Base-by-base conservation (phyloP, 2,113 vertebrate genomes). In the Ochotona curzoniae region DNA sequence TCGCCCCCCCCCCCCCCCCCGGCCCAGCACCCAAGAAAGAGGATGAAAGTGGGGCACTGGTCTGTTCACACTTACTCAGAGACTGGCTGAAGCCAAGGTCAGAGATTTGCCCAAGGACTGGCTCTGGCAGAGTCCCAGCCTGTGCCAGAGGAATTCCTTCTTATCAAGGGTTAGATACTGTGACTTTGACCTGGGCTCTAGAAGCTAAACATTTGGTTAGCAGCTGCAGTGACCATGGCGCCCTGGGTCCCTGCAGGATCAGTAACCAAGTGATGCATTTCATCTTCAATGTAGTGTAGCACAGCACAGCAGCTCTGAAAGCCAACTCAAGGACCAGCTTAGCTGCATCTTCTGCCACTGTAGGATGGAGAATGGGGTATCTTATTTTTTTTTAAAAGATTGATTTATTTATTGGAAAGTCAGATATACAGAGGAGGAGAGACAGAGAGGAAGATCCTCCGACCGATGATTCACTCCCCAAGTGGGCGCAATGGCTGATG, bases 11-110 rank as follows among this genome's bases (percentile, higher is more conserved):
- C 7, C 30, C 9, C 6, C 9, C 17, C 1, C 44, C 38, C n/a
- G n/a, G 38, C 38, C 38, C 3, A 44, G 38, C 38, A 44, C 73
- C 26, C 49, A 93, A 44, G 35, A 92, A 82, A 54, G 71, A 95
- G 17, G 60, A 89, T 61, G 28, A 89, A 90, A 17, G 9, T 83
- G 25, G 80, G 87, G 79, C 90, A 87, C 11, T 93, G 84, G 89
- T 23, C 20, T 66, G 47, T 82, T 10, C 28, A 83, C 1, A 30
- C 28, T 38, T 83, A 32, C 57, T 91, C 26, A 89, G 76, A 60
- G 2, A 21, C 23, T 60, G 38, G 38, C 57, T 89, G 60, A 92
- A 80, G 54, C 38, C 61, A 61, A 69, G 32, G 88, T 85, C 70
- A 92, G 35, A 89, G 49, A 28, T 25, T 78, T 75, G 25, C 30